Percentiles rank a stretch among this genome's conserved stretches.
These are phyloP conservation scores for Isotomurus palustris DNA, from an alignment of 2,888 invertebrate genomes.

Conservation along the genomic window DNA sequence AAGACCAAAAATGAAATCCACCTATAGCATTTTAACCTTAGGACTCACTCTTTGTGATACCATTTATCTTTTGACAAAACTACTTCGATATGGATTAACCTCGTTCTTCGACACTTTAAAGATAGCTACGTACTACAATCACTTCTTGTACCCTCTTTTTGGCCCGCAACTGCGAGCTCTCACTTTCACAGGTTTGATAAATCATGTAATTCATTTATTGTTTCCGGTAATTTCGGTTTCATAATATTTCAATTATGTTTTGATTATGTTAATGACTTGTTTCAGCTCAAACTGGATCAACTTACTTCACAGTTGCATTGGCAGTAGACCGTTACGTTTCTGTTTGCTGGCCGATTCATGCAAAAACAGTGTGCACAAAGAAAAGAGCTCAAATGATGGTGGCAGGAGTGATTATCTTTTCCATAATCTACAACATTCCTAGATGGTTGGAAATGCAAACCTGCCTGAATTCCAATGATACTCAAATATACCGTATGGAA, in stretches of 20 bases:
- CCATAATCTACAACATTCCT: constrained; percentile 31
- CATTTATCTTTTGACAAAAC: constrained; percentile 27
- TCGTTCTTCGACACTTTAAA: constrained; percentile 28
- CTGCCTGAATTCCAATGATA: not conserved
- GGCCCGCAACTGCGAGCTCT: constrained; percentile 33
- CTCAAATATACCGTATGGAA: constrained; percentile 32
- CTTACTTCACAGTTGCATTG: constrained; percentile 33
- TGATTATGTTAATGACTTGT: not conserved
- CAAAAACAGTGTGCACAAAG: constrained; percentile 25
- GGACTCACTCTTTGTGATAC: constrained; percentile 35
- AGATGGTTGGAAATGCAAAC: constrained; percentile 38
- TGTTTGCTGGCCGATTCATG: constrained; percentile 34
- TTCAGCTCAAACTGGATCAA: constrained; percentile 35
- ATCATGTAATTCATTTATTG: too few relatives aligned
- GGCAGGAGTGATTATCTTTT: constrained; percentile 17
- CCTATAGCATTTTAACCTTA: constrained; percentile 31
- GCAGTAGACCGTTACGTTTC: constrained; percentile 35
- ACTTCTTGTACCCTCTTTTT: constrained; percentile 32
- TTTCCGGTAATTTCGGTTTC: not conserved
- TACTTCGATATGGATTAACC: constrained; percentile 31
- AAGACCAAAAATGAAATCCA: constrained; percentile 32
- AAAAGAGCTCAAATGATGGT: constrained; percentile 17
- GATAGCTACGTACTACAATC: constrained; percentile 28
- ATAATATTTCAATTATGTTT: not conserved
- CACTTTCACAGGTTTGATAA: constrained; percentile 28